A percentile compares a stretch with the other conserved stretches of the same genome.
These are phyloP conservation scores for Carcina quercana DNA, from an alignment of 2,888 invertebrate species.

Conservation along the genomic window DNA sequence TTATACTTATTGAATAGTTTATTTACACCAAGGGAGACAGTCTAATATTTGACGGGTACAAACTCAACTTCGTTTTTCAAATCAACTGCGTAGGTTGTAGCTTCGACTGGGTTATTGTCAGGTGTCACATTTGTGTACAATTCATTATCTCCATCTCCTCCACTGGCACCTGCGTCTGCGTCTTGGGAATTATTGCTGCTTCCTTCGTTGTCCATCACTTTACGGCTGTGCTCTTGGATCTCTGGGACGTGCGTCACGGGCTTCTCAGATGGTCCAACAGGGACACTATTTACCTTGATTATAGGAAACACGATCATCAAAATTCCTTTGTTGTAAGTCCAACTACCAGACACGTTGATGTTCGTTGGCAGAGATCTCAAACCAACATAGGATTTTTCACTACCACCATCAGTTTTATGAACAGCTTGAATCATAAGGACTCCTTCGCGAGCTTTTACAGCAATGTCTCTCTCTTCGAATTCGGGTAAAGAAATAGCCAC, in stretches of 20 bases:
- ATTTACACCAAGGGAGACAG: too few species aligned
- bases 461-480: slow-evolving; percentile 48
- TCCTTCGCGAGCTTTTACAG: slow-evolving; percentile 50
- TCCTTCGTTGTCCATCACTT: slow-evolving; percentile 33
- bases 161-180: slow-evolving; percentile 33
- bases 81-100: slow-evolving; percentile 55
- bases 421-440: slow-evolving; percentile 51
- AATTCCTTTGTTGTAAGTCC: slow-evolving; percentile 37
- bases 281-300: too few species aligned
- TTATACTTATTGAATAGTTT: too few species aligned
- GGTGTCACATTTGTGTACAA: slow-evolving; percentile 37
- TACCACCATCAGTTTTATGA: slow-evolving; percentile 22
- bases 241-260: slow-evolving; percentile 2
- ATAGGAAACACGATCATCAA: slow-evolving; percentile 45
- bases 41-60: slow-evolving; percentile 39
- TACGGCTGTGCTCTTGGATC: slow-evolving; percentile 27
- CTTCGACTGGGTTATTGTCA: slow-evolving; percentile 32
- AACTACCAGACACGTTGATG: slow-evolving; percentile 42
- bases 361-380: slow-evolving; percentile 35
- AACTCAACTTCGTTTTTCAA: slow-evolving; percentile 51
- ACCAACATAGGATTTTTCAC: slow-evolving; percentile 34
- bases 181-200: slow-evolving; percentile 19
- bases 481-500: slow-evolving; percentile 37
- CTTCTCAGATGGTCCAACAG: slow-evolving; percentile 11
- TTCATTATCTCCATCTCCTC: slow-evolving; percentile 24